Percentiles rank a stretch among this genome's conserved stretches.
These are phyloP conservation scores for Drosophila jambulina DNA, from an alignment of 1,140 invertebrate species.

Conservation along the genomic window DNA sequence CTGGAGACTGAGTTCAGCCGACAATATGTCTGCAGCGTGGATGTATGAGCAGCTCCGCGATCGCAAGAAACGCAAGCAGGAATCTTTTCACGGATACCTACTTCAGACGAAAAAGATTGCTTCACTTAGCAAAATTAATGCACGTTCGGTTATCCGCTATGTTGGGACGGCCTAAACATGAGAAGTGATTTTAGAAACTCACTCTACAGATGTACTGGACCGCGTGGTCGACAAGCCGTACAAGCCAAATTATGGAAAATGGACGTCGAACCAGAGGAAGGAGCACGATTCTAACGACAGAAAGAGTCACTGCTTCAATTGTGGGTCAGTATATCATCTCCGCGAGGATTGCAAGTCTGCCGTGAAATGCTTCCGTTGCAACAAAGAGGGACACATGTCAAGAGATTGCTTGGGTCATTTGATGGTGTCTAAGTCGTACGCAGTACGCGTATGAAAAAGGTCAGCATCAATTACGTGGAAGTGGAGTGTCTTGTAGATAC, in stretches of 20 bases:
- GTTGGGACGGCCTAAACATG: too few species aligned
- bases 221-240: too few species aligned
- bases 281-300: too few species aligned
- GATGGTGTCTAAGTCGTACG: too few species aligned
- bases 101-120: background rate
- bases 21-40: background rate
- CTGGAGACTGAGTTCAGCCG: too few species aligned
- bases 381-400: background rate
- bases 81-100: background rate
- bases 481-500: too few species aligned
- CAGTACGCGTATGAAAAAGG: too few species aligned
- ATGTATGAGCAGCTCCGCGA: too few species aligned
- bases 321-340: constrained; percentile 1
- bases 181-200: too few species aligned
- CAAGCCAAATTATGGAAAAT: background rate
- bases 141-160: background rate
- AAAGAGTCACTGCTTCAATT: background rate
- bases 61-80: too few species aligned
- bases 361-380: background rate
- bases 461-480: too few species aligned
- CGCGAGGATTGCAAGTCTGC: background rate
- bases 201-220: too few species aligned
- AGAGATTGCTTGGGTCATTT: background rate
- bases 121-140: background rate
- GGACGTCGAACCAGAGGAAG: background rate